phyloP scores from a whole-genome alignment of 2,888 invertebrate genomes.

The Noctuana brunneofusca region DNA sequence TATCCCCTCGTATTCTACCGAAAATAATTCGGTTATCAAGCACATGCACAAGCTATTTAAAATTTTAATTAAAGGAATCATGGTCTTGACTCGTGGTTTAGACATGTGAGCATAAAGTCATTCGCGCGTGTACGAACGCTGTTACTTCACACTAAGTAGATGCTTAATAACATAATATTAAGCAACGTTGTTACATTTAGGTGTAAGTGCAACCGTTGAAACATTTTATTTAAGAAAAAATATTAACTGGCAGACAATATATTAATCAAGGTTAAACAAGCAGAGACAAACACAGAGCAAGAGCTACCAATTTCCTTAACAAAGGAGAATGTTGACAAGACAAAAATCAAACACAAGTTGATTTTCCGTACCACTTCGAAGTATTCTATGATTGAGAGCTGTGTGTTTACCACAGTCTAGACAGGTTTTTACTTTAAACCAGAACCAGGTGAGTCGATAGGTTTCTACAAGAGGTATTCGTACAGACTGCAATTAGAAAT shows the following conservation, averaged over 20 bases:
- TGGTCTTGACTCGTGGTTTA: conserved; percentile 12
- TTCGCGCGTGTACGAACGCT: neutral
- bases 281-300: neutral
- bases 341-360: conserved; percentile 13
- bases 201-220: neutral
- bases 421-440: conserved; percentile 64
- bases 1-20: conserved; percentile 4
- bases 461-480: conserved; percentile 37
- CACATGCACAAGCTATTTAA: conserved; percentile 11
- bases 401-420: conserved; percentile 61
- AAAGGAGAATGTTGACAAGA: conserved; percentile 9
- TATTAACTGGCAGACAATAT: neutral
- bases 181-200: neutral
- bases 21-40: conserved; percentile 8
- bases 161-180: neutral
- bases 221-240: conserved; percentile 1
- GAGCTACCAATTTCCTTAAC: neutral
- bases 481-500: conserved; percentile 44
- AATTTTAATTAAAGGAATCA: conserved; percentile 26
- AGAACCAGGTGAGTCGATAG: conserved; percentile 58
- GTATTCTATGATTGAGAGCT: conserved; percentile 23
- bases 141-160: neutral
- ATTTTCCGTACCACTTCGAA: conserved; percentile 12
- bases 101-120: neutral
- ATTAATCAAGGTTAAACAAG: conserved; percentile 7